A percentile compares a stretch with the other conserved stretches of the same genome.
Conservation (phyloP, 37 sponge, comb jelly and placozoan genomes). For the Mnemiopsis leidyi region DNA sequence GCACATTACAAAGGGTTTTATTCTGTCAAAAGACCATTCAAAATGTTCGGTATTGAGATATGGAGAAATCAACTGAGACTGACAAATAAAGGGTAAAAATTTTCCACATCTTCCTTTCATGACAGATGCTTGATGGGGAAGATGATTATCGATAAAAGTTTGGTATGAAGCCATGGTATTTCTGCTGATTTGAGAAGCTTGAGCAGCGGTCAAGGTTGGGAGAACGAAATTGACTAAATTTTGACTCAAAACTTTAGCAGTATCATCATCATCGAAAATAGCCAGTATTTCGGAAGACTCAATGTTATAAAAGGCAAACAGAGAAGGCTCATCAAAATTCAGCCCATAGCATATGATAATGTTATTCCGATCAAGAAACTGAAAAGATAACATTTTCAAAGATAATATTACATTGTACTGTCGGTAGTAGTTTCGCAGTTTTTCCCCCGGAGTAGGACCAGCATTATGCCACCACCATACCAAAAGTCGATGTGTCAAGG, state of each 20-base stretch:
- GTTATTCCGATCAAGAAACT: not conserved
- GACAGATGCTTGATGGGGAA: not conserved
- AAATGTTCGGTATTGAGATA: not conserved
- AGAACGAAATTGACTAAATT: not conserved
- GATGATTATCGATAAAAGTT: not conserved
- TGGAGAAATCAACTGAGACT: not conserved
- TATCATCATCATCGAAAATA: not conserved
- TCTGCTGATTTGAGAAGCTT: not conserved
- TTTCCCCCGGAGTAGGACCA: not conserved
- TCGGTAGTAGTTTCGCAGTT: not conserved
- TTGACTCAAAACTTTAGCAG: not conserved
- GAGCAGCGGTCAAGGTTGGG: not conserved
- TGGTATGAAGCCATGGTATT: not conserved
- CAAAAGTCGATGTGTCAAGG: not conserved
- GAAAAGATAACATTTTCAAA: not conserved
- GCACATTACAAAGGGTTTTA: not conserved
- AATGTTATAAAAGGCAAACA: not conserved
- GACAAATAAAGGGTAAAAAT: not conserved
- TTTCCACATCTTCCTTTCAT: not conserved
- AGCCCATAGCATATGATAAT: not conserved
- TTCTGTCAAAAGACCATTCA: not conserved
- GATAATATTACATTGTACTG: not conserved
- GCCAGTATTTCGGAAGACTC: not conserved
- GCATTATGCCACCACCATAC: not conserved
- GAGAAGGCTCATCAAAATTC: not conserved